Conservation (phyloP, 2,888 invertebrate species). For the Ischnura elegans region DNA sequence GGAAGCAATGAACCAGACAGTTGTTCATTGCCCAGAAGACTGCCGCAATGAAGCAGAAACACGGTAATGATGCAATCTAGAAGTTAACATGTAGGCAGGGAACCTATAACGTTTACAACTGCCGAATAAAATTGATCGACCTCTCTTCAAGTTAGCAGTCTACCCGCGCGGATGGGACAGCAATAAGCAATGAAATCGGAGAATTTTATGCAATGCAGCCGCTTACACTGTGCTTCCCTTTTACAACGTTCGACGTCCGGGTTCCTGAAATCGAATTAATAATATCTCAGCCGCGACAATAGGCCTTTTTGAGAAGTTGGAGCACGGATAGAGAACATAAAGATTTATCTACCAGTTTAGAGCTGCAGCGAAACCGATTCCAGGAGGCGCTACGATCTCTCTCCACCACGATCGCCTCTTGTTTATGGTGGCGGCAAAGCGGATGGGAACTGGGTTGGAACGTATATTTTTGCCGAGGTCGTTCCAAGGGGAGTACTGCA, state of each 20-base stretch:
- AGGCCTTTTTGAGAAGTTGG: neutral
- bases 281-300: neutral
- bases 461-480: neutral
- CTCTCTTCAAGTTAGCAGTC: neutral
- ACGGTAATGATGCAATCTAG: too few species aligned
- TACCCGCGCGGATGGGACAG: neutral
- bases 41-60: too few species aligned
- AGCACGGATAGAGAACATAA: neutral
- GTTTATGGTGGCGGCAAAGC: slow-evolving; percentile 14
- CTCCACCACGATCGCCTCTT: neutral
- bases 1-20: too few species aligned
- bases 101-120: neutral
- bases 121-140: neutral
- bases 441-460: neutral
- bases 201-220: neutral
- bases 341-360: slow-evolving; percentile 1
- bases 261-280: neutral
- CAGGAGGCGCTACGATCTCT: neutral
- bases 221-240: neutral
- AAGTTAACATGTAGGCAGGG: too few species aligned
- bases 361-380: neutral
- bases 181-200: neutral
- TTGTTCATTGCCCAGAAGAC: too few species aligned
- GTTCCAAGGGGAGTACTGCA: neutral
- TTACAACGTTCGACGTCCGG: neutral